Evolutionary conservation across 2,113 vertebrate species (phyloP).

Genomic region (Eonycteris spelaea): DNA sequence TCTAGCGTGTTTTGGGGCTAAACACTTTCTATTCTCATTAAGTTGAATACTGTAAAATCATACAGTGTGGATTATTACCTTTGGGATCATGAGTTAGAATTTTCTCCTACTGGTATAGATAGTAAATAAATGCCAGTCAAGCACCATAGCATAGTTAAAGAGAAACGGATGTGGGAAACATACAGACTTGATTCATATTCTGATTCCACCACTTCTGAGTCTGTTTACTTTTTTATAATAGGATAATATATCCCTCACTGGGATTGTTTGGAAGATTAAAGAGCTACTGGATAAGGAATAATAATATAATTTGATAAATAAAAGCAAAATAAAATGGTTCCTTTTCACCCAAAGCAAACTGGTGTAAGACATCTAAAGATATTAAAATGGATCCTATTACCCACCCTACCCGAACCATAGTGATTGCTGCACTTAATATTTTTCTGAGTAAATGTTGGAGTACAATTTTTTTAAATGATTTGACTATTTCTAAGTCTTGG

Average conservation of each 20-base stretch:
- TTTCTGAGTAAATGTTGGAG: neutral
- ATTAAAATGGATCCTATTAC: neutral
- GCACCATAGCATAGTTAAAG: neutral
- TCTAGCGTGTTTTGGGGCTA: neutral
- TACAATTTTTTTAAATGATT: neutral
- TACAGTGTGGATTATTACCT: neutral
- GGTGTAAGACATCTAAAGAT: neutral
- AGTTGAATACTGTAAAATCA: neutral
- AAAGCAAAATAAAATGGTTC: neutral
- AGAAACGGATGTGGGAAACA: neutral
- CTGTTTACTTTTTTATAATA: neutral
- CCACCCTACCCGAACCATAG: neutral
- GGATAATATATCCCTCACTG: neutral
- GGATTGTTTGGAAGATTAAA: neutral
- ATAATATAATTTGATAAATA: constrained; percentile 2
- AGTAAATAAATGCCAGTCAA: neutral
- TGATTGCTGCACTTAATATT: neutral
- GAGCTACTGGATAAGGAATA: neutral
- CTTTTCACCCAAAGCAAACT: constrained; percentile 3
- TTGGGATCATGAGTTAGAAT: neutral
- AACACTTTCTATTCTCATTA: neutral
- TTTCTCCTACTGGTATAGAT: neutral
- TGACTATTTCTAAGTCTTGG: constrained; percentile 9
- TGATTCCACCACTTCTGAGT: neutral
- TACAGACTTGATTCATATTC: neutral